Evolutionary conservation across 1,140 invertebrate genomes (phyloP).

Genomic region (Callitettix versicolor): DNA sequence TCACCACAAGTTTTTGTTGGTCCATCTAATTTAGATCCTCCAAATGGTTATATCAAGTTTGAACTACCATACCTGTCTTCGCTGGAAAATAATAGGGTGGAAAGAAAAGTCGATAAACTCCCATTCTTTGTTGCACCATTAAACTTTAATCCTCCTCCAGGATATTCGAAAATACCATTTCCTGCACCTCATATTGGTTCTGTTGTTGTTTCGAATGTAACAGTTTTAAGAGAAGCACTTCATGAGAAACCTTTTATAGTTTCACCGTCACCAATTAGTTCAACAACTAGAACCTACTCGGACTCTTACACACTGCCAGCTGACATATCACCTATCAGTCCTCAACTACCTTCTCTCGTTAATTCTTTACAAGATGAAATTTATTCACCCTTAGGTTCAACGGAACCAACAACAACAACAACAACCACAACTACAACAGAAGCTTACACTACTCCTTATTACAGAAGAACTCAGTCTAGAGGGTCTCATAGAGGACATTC

Average conservation of each 20-base stretch:
- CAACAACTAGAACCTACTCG: background rate
- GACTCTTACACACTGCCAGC: conserved; percentile 18
- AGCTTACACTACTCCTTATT: conserved; percentile 6
- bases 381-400: background rate
- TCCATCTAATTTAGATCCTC: conserved; percentile 55
- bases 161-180: conserved; percentile 71
- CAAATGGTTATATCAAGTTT: conserved; percentile 63
- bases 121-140: conserved; percentile 76
- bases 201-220: conserved; percentile 47
- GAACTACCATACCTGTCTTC: conserved; percentile 70
- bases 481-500: conserved; percentile 15
- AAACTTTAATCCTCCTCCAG: conserved; percentile 65
- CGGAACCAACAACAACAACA: conserved; percentile 8
- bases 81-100: conserved; percentile 54
- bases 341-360: conserved; percentile 20
- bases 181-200: conserved; percentile 76
- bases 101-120: conserved; percentile 56
- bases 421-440: conserved; percentile 10
- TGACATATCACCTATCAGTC: conserved; percentile 20
- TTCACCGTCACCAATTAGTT: background rate
- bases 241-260: conserved; percentile 13
- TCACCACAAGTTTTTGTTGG: conserved; percentile 68
- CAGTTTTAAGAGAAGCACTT: conserved; percentile 15
- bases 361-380: conserved; percentile 22
- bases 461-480: conserved; percentile 12